A percentile compares a stretch with the other conserved stretches of the same genome.
Evolutionary conservation across 2,888 invertebrate species (phyloP).

Genomic region (Lapara coniferarum): DNA sequence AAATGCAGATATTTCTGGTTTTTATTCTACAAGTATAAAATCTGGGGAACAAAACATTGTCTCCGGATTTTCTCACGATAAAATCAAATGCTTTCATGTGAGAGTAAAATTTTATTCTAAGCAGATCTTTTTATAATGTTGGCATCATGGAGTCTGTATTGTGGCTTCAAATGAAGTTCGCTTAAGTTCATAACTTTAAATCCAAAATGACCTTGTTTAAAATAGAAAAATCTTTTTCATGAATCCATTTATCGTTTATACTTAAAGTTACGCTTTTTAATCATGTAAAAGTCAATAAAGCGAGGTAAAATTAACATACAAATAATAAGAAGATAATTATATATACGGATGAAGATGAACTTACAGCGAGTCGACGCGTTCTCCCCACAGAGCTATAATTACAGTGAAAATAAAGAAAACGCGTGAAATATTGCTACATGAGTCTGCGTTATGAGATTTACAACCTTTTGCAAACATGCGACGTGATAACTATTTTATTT

Average conservation of each 20-base stretch:
- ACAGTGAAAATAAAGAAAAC: conserved; percentile 24
- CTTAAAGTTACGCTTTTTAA: too few relatives aligned
- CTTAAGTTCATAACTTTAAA: not conserved
- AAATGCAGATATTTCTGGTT: not conserved
- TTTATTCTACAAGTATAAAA: not conserved
- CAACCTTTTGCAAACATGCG: conserved; percentile 6
- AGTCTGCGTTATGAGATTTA: conserved; percentile 22
- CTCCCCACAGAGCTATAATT: conserved; percentile 26
- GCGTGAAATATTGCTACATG: conserved; percentile 20
- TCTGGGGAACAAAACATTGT: not conserved
- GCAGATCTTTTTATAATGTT: not conserved
- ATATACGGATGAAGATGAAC: conserved; percentile 9
- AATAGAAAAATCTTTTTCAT: too few relatives aligned
- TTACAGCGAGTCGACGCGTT: not conserved
- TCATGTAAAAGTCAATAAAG: too few relatives aligned
- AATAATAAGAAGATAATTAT: not conserved
- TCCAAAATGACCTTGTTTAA: too few relatives aligned
- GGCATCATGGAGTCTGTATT: not conserved
- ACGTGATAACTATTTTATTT: not conserved
- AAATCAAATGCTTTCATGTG: conserved; percentile 2
- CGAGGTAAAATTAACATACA: not conserved
- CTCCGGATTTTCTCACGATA: not conserved
- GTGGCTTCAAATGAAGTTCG: too few relatives aligned
- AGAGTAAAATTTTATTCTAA: not conserved
- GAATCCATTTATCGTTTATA: too few relatives aligned